A percentile compares a stretch with the other conserved stretches of the same genome.
Conservation (phyloP, 2,888 invertebrate species). For the Griposia aprilina region DNA sequence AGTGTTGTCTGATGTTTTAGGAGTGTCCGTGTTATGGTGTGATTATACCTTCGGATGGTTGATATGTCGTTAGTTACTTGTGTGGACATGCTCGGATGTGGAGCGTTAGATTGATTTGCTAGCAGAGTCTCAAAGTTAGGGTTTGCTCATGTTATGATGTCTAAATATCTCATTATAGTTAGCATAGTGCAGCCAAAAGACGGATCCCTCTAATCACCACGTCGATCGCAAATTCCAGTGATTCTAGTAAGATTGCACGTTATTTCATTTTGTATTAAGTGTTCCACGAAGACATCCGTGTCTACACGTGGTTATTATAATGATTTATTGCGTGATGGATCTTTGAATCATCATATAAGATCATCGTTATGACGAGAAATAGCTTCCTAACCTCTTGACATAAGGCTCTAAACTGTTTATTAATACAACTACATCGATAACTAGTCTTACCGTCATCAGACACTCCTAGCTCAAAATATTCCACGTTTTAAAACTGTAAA, state of each 20-base stretch:
- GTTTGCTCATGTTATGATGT: background rate
- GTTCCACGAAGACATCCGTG: background rate
- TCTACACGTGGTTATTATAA: background rate
- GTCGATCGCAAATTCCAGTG: background rate
- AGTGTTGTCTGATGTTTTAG: conserved; percentile 20
- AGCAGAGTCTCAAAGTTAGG: background rate
- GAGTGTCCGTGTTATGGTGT: conserved; percentile 28
- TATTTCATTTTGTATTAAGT: background rate
- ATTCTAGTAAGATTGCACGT: background rate
- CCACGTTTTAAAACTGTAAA: conserved; percentile 36
- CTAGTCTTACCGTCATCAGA: background rate
- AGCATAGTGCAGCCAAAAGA: background rate
- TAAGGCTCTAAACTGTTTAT: background rate
- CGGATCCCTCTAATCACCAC: background rate
- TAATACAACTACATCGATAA: background rate
- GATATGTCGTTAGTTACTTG: background rate
- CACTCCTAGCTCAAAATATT: conserved; percentile 35
- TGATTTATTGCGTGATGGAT: background rate
- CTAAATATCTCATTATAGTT: background rate
- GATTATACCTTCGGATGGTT: conserved; percentile 11
- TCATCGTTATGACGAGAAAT: background rate
- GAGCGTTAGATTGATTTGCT: background rate
- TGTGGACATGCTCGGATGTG: background rate
- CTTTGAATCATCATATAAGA: background rate
- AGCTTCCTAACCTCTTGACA: background rate